phyloP scores from a whole-genome alignment of 1,140 invertebrate species.

The honey bee (Apis mellifera) region Amel_HAv3.1 CM009938.2:9487501-9488000 shows the following conservation, averaged over 20 bases:
- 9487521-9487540: background rate
- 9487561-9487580: constrained; percentile 15
- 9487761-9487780: too few relatives aligned
- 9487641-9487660: constrained; percentile 12
- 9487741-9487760: background rate
- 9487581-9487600: constrained; percentile 24
- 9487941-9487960: too few relatives aligned
- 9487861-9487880: too few relatives aligned
- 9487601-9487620: constrained; percentile 49
- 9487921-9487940: too few relatives aligned
- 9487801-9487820: too few relatives aligned
- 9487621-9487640: background rate
- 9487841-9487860: too few relatives aligned
- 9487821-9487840: too few relatives aligned
- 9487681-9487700: constrained; percentile 7
- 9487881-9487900: too few relatives aligned
- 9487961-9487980: background rate
- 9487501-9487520: background rate
- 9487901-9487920: too few relatives aligned
- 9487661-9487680: background rate
- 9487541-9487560: background rate
- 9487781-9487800: background rate
- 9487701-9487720: background rate
- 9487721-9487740: background rate
- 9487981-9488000: background rate